Conservation (phyloP, 2,888 invertebrate species). For the Anoncus sp. region DNA sequence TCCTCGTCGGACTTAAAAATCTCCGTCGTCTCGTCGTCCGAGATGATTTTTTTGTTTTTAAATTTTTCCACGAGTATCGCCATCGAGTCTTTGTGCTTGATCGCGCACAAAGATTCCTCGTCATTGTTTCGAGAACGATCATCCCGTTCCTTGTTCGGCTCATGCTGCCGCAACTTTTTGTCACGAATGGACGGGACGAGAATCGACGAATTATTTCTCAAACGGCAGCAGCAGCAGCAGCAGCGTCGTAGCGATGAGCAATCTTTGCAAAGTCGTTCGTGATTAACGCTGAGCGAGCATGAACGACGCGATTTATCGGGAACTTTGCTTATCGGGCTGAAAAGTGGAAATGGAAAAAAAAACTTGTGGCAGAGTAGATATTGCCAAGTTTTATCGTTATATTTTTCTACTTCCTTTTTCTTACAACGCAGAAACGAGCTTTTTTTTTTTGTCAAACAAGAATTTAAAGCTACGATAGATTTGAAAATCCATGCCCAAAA, state of each 20-base stretch:
- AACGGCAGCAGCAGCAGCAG: no score
- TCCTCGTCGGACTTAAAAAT: conserved; percentile 46
- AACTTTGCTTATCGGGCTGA: conserved; percentile 32
- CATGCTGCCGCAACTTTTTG: no score
- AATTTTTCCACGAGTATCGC: conserved; percentile 77
- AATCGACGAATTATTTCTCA: conserved; percentile 54
- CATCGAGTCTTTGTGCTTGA: conserved; percentile 78
- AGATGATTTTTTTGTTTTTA: conserved; percentile 59
- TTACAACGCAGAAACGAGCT: no score
- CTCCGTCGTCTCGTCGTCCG: conserved; percentile 55
- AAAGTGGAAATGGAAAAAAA: not conserved
- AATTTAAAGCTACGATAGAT: no score
- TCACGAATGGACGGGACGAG: conserved; percentile 59
- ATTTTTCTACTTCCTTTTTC: no score
- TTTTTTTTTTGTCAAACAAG: no score
- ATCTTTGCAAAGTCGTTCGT: conserved; percentile 45
- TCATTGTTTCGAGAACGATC: conserved; percentile 52
- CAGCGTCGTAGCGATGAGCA: conserved; percentile 47
- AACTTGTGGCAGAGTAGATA: no score
- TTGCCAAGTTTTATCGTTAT: no score
- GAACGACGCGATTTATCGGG: conserved; percentile 29
- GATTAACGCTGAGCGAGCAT: conserved; percentile 25
- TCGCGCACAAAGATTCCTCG: conserved; percentile 60
- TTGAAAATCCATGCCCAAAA: no score
- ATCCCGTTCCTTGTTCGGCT: conserved; percentile 59